These are phyloP conservation scores for Epinotia nisella DNA, from an alignment of 2,888 invertebrate genomes.

Conservation along the genomic window DNA sequence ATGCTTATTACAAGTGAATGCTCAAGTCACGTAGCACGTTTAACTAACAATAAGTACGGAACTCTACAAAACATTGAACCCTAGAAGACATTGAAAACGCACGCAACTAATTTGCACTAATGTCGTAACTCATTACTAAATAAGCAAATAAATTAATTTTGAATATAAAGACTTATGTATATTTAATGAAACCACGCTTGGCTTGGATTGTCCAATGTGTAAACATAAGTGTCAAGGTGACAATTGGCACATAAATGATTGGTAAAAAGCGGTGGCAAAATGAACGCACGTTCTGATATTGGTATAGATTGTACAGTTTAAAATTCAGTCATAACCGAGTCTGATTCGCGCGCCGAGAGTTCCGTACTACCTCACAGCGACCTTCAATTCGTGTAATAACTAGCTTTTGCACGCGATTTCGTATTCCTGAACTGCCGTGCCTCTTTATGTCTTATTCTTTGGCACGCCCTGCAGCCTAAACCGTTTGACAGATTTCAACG, in stretches of 20 bases:
- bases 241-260: neutral
- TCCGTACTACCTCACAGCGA: no score
- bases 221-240: constrained; percentile 9
- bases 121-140: neutral
- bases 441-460: no score
- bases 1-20: no score
- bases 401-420: no score
- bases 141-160: constrained; percentile 22
- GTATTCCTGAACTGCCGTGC: no score
- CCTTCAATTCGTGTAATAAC: no score
- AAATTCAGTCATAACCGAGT: neutral
- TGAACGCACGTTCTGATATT: neutral
- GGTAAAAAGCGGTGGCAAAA: neutral
- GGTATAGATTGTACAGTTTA: neutral
- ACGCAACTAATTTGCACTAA: neutral
- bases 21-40: no score
- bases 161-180: constrained; percentile 24
- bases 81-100: neutral
- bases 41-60: no score
- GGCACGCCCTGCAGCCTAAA: no score
- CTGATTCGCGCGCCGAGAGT: neutral
- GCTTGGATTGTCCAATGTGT: constrained; percentile 5
- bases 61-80: no score
- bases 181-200: constrained; percentile 23
- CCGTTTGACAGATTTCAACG: no score